Percentiles rank a stretch among this genome's conserved stretches.
Evolutionary conservation across 1,140 invertebrate species (phyloP).

Genomic region (Polypedilum pembai): DNA sequence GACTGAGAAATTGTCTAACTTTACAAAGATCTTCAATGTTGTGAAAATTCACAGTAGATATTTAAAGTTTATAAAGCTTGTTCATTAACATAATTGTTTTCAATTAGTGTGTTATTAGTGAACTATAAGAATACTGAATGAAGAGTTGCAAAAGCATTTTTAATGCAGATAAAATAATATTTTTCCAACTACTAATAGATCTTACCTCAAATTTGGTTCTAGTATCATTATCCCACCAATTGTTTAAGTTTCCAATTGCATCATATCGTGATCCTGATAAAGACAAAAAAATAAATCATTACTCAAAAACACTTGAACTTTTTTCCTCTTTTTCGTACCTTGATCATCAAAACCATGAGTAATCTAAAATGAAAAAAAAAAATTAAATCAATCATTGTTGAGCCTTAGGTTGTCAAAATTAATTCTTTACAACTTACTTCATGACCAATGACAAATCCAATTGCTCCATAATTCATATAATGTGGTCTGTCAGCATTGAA

Average conservation of each 20-base stretch:
- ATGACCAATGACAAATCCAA: constrained; percentile 56
- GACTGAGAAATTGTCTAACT: too few relatives aligned
- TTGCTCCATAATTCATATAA: constrained; percentile 62
- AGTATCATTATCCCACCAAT: constrained; percentile 52
- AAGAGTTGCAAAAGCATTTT: too few relatives aligned
- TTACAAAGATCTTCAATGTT: too few relatives aligned
- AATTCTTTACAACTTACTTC: constrained; percentile 43
- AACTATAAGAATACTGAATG: too few relatives aligned
- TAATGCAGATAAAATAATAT: too few relatives aligned
- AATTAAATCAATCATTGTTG: background rate
- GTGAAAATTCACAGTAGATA: too few relatives aligned
- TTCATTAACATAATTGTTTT: too few relatives aligned
- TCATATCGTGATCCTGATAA: constrained; percentile 48
- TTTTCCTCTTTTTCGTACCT: constrained; percentile 55
- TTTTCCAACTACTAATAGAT: too few relatives aligned
- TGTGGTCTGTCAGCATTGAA: constrained; percentile 59
- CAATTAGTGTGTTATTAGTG: too few relatives aligned
- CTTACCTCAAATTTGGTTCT: constrained; percentile 45
- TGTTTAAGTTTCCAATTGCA: constrained; percentile 58
- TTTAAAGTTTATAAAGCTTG: too few relatives aligned
- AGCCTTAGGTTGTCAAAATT: background rate
- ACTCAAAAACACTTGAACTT: too few relatives aligned
- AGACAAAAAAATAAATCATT: too few relatives aligned
- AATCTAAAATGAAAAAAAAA: constrained; percentile 53
- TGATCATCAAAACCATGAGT: constrained; percentile 57